Evolutionary conservation across 2,888 invertebrate species (phyloP), one percentile per base, ranked within the genome.

Genomic region (Diaperis boleti): DNA sequence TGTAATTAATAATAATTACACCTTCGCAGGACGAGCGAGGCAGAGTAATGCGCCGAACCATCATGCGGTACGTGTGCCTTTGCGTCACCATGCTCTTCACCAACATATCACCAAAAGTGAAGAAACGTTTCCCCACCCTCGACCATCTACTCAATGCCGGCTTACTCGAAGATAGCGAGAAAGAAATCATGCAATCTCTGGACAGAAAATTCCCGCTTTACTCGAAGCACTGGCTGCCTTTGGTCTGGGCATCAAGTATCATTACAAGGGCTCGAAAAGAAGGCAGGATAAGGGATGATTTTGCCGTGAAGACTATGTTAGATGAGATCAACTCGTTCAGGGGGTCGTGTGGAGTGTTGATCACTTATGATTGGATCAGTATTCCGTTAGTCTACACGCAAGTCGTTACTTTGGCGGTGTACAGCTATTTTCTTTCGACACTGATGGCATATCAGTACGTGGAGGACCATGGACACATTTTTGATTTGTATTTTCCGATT

Each of bases 371-470:
- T 78, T 90, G 89, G 31, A 92, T 93, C 68, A 89, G 89, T 76
- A 87, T 93, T 44, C 93, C 93, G 10, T 83, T 93, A 64, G 92
- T 93, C 7, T 93, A 93, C 79, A 93, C 93, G 20, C 93, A 93
- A 87, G 88, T 96, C 71, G 96, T 96, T 8, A 96, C 96, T 0
- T 85, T 96, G 77, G 94, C 95, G 7, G 95, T 95, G n/a, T 96
- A 96, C 79, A 92, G 93, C n/a, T 97, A 94, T 81, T 96, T 96
- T 80, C 83, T 95, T 57, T 92, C 95, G 2, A 90, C 92, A 52
- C 87, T 95, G 8, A 88, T 96, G 86, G 95, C 94, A 10, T 89
- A 95, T 69, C 96, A 96, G 78, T 95, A 93, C 91, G 85, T 92
- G 0, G 89, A 90, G 55, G 78, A 79, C 31, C 80, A 86, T 81